phyloP scores from a whole-genome alignment of 2,113 vertebrate species.

The Tachycineta bicolor region DNA sequence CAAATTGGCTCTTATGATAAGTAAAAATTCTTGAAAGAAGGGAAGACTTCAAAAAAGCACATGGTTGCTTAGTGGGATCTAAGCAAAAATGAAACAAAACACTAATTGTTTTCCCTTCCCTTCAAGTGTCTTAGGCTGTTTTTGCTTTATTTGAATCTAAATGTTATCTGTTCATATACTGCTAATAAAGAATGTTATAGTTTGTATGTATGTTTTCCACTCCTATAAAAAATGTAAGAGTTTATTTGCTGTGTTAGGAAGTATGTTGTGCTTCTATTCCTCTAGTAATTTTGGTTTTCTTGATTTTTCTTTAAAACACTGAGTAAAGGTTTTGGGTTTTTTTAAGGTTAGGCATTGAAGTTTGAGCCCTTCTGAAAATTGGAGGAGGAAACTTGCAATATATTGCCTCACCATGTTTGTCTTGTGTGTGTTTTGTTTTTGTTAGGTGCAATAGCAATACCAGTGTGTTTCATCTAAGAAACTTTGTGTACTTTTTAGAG shows the following conservation, averaged over 20 bases:
- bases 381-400: background rate
- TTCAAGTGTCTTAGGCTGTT: background rate
- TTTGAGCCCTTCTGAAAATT: background rate
- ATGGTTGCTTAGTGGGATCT: background rate
- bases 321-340: background rate
- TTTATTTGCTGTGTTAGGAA: background rate
- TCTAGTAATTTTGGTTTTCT: background rate
- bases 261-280: background rate
- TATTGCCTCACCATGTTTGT: background rate
- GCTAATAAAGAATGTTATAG: background rate
- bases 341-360: background rate
- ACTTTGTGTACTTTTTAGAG: background rate
- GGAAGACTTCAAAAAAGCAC: background rate
- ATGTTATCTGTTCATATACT: background rate
- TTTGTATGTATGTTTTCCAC: background rate
- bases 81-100: background rate
- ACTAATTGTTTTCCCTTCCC: accelerated
- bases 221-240: background rate
- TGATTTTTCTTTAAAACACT: background rate
- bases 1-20: background rate
- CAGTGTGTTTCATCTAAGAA: background rate
- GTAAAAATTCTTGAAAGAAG: background rate
- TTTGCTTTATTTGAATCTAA: background rate
- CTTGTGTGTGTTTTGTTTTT: background rate
- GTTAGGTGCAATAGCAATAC: background rate